Evolutionary conservation across 2,113 vertebrate genomes (phyloP).

Genomic region (Zosterops lateralis): DNA sequence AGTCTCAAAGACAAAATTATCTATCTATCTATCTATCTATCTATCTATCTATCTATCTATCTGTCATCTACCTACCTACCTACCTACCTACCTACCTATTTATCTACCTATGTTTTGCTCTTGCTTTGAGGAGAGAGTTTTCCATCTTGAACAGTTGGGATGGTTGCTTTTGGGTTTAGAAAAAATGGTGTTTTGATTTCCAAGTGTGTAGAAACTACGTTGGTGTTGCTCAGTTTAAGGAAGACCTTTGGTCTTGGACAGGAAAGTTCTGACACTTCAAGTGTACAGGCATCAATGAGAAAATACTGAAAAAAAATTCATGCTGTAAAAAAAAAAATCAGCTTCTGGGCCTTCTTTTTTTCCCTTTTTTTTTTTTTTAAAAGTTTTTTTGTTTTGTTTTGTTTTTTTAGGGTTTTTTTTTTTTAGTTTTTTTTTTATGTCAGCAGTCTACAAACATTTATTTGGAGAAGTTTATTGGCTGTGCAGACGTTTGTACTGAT

Average conservation of each 20-base stretch:
- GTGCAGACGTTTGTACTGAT: not conserved
- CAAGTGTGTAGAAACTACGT: not conserved
- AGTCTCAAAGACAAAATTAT: not conserved
- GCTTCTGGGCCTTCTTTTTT: not conserved
- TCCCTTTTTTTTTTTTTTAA: accelerated
- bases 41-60: too few species aligned
- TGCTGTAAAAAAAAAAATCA: not conserved
- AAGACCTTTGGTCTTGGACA: not conserved
- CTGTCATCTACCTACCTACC: too few species aligned
- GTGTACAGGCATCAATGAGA: not conserved
- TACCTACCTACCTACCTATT: accelerated
- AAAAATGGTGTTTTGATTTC: not conserved
- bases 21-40: too few species aligned
- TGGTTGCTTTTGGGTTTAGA: not conserved
- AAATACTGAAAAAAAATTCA: not conserved
- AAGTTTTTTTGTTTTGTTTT: not conserved
- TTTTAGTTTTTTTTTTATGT: not conserved
- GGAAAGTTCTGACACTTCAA: not conserved
- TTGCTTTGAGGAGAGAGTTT: not conserved
- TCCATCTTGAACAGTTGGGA: not conserved
- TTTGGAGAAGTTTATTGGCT: conserved; percentile 6
- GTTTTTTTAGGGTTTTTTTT: not conserved
- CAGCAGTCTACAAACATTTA: conserved; percentile 4
- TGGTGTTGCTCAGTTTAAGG: not conserved
- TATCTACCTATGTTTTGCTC: not conserved